A percentile compares a stretch with the other conserved stretches of the same genome.
Evolutionary conservation across 2,113 vertebrate genomes (phyloP).

Genomic region (Zosterops lateralis): DNA sequence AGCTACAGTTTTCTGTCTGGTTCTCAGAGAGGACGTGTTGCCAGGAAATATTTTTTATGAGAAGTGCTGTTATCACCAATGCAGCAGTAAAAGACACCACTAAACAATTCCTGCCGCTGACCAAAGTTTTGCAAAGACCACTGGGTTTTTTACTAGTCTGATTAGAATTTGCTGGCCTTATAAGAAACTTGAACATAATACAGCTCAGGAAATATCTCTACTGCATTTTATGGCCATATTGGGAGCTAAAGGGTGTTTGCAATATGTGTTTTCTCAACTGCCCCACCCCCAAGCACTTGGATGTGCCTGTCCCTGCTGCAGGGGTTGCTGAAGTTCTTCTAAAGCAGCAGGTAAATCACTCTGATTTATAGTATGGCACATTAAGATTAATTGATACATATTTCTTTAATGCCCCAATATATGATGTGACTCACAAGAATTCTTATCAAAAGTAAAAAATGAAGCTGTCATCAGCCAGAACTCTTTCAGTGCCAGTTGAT

Average conservation of each 20-base stretch:
- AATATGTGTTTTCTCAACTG: background rate
- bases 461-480: background rate
- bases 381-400: background rate
- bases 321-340: background rate
- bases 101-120: background rate
- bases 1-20: background rate
- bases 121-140: background rate
- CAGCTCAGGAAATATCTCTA: background rate
- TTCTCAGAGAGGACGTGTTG: background rate
- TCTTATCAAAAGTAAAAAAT: constrained; percentile 1
- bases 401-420: background rate
- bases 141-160: background rate
- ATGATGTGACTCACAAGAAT: background rate
- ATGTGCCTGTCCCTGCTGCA: background rate
- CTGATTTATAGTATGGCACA: background rate
- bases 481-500: background rate
- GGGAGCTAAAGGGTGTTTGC: background rate
- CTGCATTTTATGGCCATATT: background rate
- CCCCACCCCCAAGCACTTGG: background rate
- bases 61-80: background rate
- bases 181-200: background rate
- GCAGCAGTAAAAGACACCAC: background rate
- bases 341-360: background rate
- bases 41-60: background rate
- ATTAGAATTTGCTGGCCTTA: background rate